Evolutionary conservation across 1,140 invertebrate species (phyloP).

Genomic region (Nylanderia fulva): DNA sequence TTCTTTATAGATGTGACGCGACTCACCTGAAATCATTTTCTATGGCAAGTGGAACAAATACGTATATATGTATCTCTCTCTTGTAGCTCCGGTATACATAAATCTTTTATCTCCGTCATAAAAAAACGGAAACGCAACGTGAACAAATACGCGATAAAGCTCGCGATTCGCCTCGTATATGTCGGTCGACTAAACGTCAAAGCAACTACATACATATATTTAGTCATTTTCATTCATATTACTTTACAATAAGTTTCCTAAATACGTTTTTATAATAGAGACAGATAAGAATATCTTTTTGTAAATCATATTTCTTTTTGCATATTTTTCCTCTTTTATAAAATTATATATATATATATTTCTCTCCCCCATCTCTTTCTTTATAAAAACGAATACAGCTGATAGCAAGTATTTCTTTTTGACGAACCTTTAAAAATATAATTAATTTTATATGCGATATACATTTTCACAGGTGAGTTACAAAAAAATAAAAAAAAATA

Average conservation of each 20-base stretch:
- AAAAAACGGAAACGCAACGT: constrained; percentile 43
- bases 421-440: no score
- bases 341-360: no score
- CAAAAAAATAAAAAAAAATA: no score
- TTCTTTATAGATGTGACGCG: neutral
- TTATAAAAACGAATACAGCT: no score
- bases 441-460: no score
- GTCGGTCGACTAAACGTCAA: neutral
- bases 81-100: neutral
- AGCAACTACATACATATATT: neutral
- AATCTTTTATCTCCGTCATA: constrained; percentile 24
- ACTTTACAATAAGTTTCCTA: neutral
- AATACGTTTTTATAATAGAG: neutral
- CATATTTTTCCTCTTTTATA: neutral
- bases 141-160: constrained; percentile 11
- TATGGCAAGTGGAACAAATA: neutral
- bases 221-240: neutral
- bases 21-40: neutral
- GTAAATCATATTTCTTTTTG: neutral
- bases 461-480: no score
- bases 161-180: neutral
- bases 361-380: no score
- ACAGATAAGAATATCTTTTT: neutral
- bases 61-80: neutral
- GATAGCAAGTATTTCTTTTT: no score